Base-by-base conservation (phyloP, 2,888 invertebrate genomes). In the Callyntrura guangdongensis region DNA sequence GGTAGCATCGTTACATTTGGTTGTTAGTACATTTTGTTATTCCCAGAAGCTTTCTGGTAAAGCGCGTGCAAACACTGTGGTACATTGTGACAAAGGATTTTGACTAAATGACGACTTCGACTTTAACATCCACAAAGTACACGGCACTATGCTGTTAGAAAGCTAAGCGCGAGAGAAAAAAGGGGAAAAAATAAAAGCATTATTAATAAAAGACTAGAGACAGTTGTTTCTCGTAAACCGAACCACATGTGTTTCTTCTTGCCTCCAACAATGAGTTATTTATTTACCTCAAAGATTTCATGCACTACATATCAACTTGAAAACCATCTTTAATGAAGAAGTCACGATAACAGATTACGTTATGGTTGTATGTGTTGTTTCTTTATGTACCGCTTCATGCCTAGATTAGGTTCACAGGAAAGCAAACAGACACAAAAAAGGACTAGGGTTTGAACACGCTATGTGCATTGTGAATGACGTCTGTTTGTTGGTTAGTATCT, bases 281-380 rank as follows among this genome's bases (percentile, higher is more conserved):
- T 25, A 69, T 69, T 69, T 56, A 59, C 27, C 45, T 36, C 9
- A 56, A 25, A 74, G 45, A 79, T 87, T 87, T 79, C 87, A 67
- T 77, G 87, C 79, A 87, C 79, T 53, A 79, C 64, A 64, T 81
- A 53, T 81, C 82, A 88, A 88, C 81, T 64, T 61, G 81, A 86
- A 86, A 86, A 88, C 69, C 27, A 53, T 56, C 72, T 88, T 81
- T 88, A 81, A 88, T 86, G 81, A 81, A 69, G 49, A 79, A 59
- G 79, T 79, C 79, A 79, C 79, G 79, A 79, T 79, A 79, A n/a
- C 25, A 56, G 79, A 59, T 56, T 59, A 79, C 79, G 56, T 27
- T 17, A 5, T 25, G 14, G 9, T 49, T 3, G 20, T 47, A 3
- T 36, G 8, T 20, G 9, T 47, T 49, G 8, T 2, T 45, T 45